Conservation (phyloP, 2,797 vertebrate genomes). For the Bradypus variegatus region DNA sequence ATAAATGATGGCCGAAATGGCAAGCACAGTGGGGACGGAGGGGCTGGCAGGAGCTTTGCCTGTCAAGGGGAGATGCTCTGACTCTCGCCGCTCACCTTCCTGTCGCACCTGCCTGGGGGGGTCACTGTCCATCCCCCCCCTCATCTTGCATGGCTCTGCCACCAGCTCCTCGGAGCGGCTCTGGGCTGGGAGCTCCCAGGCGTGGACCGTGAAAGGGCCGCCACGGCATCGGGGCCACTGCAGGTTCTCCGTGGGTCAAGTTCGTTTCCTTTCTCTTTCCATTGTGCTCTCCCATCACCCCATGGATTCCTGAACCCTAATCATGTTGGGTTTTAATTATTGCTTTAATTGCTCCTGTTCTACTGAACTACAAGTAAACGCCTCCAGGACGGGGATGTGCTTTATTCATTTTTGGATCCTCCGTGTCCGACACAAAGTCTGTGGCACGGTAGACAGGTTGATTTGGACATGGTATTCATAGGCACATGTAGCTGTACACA, state of each 20-base stretch:
- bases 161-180: not conserved
- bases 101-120: not conserved
- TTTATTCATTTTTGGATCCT: not conserved
- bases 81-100: not conserved
- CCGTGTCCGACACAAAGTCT: not conserved
- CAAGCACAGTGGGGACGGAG: not conserved
- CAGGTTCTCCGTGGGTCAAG: not conserved
- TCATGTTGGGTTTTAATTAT: not conserved
- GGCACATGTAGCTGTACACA: too few species aligned
- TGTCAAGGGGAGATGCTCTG: not conserved
- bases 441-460: not conserved
- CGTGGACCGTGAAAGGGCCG: rapidly evolving
- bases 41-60: not conserved
- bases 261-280: not conserved
- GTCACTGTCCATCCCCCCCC: not conserved
- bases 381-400: not conserved
- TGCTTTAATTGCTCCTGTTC: not conserved
- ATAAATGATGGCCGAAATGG: not conserved
- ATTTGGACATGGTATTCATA: not conserved
- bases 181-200: not conserved
- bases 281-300: not conserved
- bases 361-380: not conserved
- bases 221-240: not conserved
- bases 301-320: not conserved
- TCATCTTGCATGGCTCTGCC: not conserved